Base-by-base conservation (phyloP, 2,888 invertebrate species). In the Stratiomys singularior region DNA sequence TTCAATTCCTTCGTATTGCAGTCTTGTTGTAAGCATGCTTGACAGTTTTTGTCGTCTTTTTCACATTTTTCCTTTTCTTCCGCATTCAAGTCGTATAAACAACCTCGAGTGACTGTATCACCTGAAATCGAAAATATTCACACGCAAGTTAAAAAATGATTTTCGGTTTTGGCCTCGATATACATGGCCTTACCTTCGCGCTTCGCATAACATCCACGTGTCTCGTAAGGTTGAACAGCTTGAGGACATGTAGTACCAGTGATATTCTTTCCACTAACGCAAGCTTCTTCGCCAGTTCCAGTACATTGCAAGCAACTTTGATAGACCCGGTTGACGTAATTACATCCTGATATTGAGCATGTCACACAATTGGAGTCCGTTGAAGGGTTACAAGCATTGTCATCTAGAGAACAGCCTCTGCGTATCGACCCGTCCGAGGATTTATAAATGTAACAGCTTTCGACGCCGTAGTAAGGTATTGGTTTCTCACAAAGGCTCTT, bases 331-430 rank as follows among this genome's bases (percentile, higher is more conserved):
- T 76, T 76, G n/a, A 18, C 78, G 15, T 63, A 28, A 60, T 82
- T 82, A 37, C 82, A 82, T 18, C 81, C 81, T 66, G 78, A 37
- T 13, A 56, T 76, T 0, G 15, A 52, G 71, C 81, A 82, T 5
- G 79, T 76, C 46, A 77, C 78, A 0, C 52, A 28, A 28, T 78
- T 77, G 5, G 27, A 13, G 9, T 78, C 78, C 2, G 28, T 28
- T 5, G 30, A 1, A 11, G 76, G 13, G n/a, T 78, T 77, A 46
- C 82, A 82, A 1, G 72, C 78, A 25, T 78, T 63, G 46, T 81
- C 82, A 58, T 80, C 78, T 1, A 37, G 28, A 21, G 81, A 79
- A 67, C 82, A 82, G 1, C 78, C 82, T n/a, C 82, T 79, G 3
- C 58, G 56, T n/a, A 81, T 79, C 1, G 77, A 76, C 18, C 44